Percentiles rank a stretch among this genome's conserved stretches.
Evolutionary conservation across 2,888 invertebrate genomes (phyloP).

Genomic region (Yponomeuta malinellus): DNA sequence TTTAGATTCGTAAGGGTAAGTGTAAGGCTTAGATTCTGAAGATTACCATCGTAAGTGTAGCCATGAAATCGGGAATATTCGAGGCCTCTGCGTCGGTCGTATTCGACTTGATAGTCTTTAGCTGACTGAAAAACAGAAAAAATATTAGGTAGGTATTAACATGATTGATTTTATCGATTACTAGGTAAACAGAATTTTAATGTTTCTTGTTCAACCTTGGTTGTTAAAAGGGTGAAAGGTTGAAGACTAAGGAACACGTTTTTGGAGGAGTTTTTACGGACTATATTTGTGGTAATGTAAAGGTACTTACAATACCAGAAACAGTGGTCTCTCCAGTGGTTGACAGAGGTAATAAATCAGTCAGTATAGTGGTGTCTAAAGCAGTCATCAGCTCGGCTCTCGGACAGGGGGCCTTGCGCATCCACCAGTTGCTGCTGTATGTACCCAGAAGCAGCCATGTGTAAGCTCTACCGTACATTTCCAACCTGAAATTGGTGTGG

Average conservation of each 20-base stretch:
- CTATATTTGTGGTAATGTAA: too few species aligned
- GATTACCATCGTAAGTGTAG: constrained; percentile 95
- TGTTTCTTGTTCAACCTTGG: too few species aligned
- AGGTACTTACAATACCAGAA: constrained; percentile 87
- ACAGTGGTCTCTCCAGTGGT: constrained; percentile 91
- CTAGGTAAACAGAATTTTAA: too few species aligned
- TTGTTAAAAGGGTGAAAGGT: too few species aligned
- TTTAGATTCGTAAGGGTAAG: not conserved
- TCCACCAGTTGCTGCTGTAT: constrained; percentile 87
- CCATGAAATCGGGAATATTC: constrained; percentile 97
- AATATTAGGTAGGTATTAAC: not conserved
- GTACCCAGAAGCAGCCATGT: constrained; percentile 97
- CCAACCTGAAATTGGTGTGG: constrained; percentile 68
- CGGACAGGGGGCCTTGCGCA: constrained; percentile 79
- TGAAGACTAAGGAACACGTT: too few species aligned
- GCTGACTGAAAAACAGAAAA: constrained; percentile 81
- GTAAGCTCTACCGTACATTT: constrained; percentile 93
- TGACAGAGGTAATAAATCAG: constrained; percentile 90
- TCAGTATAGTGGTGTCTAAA: constrained; percentile 90
- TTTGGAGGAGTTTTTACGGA: too few species aligned
- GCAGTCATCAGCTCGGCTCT: constrained; percentile 84
- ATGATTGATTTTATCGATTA: too few species aligned
- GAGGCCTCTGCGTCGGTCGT: constrained; percentile 84
- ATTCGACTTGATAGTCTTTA: constrained; percentile 89
- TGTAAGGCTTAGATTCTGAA: not conserved